Percentiles rank a stretch among this genome's conserved stretches.
phyloP scores from a whole-genome alignment of 2,113 vertebrate genomes.

The Panurus biarmicus region DNA sequence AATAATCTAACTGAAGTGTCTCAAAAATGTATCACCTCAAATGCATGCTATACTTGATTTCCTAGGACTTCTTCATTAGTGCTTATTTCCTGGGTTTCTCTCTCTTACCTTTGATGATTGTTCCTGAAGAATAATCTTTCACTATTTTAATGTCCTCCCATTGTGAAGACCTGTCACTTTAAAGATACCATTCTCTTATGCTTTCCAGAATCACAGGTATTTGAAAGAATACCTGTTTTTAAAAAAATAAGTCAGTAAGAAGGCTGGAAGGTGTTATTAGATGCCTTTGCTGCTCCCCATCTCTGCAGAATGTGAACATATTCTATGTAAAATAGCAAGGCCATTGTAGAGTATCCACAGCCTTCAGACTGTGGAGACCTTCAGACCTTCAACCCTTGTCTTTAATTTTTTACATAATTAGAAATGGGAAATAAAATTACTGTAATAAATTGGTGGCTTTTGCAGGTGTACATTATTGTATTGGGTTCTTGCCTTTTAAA shows the following conservation, averaged over 20 bases:
- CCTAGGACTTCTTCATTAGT: neutral
- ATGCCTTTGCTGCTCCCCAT: neutral
- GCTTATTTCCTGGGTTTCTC: neutral
- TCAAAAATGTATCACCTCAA: neutral
- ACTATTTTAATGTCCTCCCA: neutral
- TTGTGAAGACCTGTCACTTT: neutral
- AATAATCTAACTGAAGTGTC: neutral
- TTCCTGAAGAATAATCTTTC: neutral
- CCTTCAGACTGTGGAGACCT: no score
- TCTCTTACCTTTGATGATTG: neutral
- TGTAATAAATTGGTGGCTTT: neutral
- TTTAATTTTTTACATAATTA: neutral
- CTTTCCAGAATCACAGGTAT: neutral
- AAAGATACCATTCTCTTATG: neutral
- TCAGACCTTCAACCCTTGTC: no score
- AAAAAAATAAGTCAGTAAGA: neutral
- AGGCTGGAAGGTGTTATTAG: neutral
- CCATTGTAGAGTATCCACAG: neutral
- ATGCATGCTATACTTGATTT: neutral
- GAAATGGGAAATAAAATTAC: neutral
- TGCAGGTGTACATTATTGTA: neutral
- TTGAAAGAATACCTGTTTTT: neutral
- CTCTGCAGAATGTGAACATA: neutral
- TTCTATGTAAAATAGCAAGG: neutral
- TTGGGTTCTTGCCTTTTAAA: neutral